These are phyloP conservation scores for Dyspetes luteomarginatus DNA, from an alignment of 2,888 invertebrate species.

Conservation along the genomic window DNA sequence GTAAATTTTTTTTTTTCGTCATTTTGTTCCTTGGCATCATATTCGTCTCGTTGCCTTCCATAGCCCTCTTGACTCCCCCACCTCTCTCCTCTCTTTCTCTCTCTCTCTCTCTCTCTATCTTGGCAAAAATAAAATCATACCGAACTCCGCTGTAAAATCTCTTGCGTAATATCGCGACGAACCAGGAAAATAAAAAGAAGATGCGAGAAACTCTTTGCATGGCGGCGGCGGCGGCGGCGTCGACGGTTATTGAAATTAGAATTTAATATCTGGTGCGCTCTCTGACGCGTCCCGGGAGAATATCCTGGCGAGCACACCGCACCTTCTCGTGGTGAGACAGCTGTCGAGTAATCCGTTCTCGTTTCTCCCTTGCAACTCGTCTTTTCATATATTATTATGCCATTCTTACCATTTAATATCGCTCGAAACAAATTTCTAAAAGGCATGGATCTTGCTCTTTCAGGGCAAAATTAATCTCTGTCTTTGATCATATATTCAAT, in stretches of 20 bases:
- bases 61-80: not conserved
- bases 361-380: constrained; percentile 22
- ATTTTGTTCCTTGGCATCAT: constrained; percentile 28
- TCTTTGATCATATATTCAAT: no score
- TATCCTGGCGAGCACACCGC: constrained; percentile 40
- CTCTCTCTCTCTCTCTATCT: not conserved
- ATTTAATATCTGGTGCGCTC: constrained; percentile 60
- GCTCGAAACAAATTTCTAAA: not conserved
- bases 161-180: no score
- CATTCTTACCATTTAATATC: constrained; percentile 2
- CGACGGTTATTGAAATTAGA: constrained; percentile 60
- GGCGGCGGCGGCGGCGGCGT: constrained; percentile 19
- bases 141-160: no score
- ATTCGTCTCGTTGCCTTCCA: constrained; percentile 37
- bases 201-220: no score
- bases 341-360: constrained; percentile 39
- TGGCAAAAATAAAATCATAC: no score
- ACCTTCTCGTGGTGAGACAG: constrained; percentile 24
- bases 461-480: no score
- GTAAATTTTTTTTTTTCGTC: not conserved
- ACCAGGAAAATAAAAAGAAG: no score
- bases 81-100: not conserved
- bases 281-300: constrained; percentile 24
- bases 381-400: not conserved
- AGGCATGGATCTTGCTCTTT: not conserved